Percentiles rank a stretch among this genome's conserved stretches.
phyloP scores from a whole-genome alignment of 1,140 invertebrate genomes.

The Pogonomyrmex barbatus region DNA sequence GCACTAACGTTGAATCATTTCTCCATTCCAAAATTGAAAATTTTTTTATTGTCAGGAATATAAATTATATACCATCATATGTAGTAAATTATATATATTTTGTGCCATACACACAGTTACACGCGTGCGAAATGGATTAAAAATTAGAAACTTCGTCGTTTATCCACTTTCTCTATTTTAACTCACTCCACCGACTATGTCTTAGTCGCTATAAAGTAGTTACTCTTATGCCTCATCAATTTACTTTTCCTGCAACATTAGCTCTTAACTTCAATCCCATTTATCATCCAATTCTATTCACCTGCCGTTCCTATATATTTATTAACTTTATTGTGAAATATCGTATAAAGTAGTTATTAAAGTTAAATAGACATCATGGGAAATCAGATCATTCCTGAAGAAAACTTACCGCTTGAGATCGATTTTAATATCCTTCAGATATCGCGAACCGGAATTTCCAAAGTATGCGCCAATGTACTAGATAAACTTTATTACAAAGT shows the following conservation, averaged over 20 bases:
- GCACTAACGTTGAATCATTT: slow-evolving; percentile 24
- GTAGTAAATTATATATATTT: not conserved
- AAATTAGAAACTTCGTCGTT: not conserved
- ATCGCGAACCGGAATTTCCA: slow-evolving; percentile 64
- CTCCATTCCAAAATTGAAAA: not conserved
- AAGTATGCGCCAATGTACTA: slow-evolving; percentile 61
- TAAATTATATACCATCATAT: not conserved
- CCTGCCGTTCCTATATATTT: slow-evolving; percentile 46
- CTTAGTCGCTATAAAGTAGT: slow-evolving; percentile 11
- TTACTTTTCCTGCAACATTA: slow-evolving; percentile 35
- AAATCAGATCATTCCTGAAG: slow-evolving; percentile 58
- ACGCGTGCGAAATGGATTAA: not conserved
- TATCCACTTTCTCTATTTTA: not conserved
- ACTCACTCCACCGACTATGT: not conserved
- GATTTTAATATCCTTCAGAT: slow-evolving; percentile 74
- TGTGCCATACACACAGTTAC: not conserved
- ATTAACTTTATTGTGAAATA: slow-evolving; percentile 49
- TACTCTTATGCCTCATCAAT: slow-evolving; percentile 49
- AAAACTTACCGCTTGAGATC: slow-evolving; percentile 68
- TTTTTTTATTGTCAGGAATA: slow-evolving; percentile 4
- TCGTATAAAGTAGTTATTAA: slow-evolving; percentile 68
- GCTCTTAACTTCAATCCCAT: slow-evolving; percentile 46
- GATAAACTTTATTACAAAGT: slow-evolving; percentile 71
- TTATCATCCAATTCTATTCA: slow-evolving; percentile 57
- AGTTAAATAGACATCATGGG: slow-evolving; percentile 67